Evolutionary conservation across 2,113 vertebrate species (phyloP).

Genomic region (Podiceps cristatus): DNA sequence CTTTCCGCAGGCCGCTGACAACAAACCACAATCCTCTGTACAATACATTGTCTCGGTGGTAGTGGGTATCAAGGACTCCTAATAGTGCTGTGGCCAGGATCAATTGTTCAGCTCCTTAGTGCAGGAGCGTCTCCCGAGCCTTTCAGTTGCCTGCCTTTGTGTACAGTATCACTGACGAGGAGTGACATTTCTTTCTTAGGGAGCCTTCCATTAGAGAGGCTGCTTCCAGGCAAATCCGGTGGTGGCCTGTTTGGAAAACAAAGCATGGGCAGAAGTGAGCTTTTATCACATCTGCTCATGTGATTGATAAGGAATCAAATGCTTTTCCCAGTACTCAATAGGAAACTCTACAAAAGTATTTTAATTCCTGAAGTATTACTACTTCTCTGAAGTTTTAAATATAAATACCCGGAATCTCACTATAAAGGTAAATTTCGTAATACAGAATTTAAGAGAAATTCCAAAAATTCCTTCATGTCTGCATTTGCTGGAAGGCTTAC

Average conservation of each 20-base stretch:
- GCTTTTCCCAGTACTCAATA: neutral
- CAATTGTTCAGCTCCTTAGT: constrained; percentile 18
- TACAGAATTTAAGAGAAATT: neutral
- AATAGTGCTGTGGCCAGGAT: neutral
- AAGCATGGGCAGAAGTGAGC: neutral
- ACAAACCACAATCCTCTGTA: constrained; percentile 39
- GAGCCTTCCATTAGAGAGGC: constrained; percentile 36
- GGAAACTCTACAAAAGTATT: neutral
- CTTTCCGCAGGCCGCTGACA: neutral
- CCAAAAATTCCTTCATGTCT: fast-evolving
- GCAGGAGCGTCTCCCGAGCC: constrained; percentile 26
- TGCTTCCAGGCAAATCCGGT: constrained; percentile 1
- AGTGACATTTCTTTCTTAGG: constrained; percentile 47
- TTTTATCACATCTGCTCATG: constrained; percentile 11
- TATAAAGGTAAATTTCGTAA: neutral
- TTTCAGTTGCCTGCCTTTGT: constrained; percentile 18
- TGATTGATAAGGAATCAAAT: neutral
- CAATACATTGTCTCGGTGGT: neutral
- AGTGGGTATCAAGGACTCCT: constrained; percentile 33
- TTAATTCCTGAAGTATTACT: neutral
- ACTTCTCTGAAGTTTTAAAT: neutral
- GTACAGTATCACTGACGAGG: neutral
- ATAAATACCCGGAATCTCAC: neutral
- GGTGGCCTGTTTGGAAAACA: neutral
- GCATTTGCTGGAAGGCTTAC: neutral